phyloP scores from a whole-genome alignment of 2,888 invertebrate genomes.

The Tridacna crocea region DNA sequence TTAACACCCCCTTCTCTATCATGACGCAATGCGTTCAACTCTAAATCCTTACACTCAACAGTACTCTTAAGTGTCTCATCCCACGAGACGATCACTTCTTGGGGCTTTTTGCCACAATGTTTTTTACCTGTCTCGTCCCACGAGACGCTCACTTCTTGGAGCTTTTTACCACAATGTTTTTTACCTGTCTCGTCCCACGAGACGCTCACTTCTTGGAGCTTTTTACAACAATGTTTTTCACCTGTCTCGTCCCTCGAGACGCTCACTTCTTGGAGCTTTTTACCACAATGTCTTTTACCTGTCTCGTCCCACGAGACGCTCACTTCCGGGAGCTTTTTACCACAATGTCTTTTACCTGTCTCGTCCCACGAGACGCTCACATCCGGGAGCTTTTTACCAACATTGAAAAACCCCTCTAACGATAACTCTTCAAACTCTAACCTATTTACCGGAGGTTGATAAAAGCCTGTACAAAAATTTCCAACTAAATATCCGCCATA shows the following conservation, averaged over 20 bases:
- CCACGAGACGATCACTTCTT: background rate
- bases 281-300: background rate
- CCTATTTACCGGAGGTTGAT: too few relatives aligned
- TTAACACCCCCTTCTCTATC: background rate
- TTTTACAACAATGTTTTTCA: too few relatives aligned
- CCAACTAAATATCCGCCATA: background rate
- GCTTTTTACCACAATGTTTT: background rate
- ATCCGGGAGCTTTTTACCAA: background rate
- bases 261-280: background rate
- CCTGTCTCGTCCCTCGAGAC: too few relatives aligned
- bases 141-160: background rate
- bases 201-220: background rate
- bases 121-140: too few relatives aligned
- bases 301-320: background rate
- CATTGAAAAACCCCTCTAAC: too few relatives aligned
- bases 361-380: background rate
- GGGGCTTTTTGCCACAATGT: background rate
- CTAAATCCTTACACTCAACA: background rate
- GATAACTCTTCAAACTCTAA: too few relatives aligned
- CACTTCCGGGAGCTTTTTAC: constrained; percentile 8
- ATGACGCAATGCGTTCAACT: background rate
- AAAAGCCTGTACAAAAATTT: too few relatives aligned
- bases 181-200: too few relatives aligned
- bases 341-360: too few relatives aligned
- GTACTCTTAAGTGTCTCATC: background rate